These are phyloP conservation scores for Trichogramma dendrolimi DNA, from an alignment of 2,888 invertebrate species.

Conservation along the genomic window DNA sequence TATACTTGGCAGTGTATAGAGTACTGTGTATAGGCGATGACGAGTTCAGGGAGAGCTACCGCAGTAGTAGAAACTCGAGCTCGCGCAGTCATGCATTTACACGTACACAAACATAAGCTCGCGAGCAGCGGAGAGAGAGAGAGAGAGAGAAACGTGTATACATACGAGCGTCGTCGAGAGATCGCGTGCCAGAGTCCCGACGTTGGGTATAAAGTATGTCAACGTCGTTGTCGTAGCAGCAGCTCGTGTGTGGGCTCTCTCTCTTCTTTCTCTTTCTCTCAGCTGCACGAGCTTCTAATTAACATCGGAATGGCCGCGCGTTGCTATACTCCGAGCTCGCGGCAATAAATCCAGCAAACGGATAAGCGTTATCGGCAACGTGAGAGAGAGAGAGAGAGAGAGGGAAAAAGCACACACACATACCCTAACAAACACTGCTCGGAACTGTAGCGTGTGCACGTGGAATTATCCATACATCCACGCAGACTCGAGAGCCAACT, in stretches of 20 bases:
- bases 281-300: slow-evolving; percentile 40
- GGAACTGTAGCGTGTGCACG: too few relatives aligned
- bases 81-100: neutral
- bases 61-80: neutral
- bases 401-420: too few relatives aligned
- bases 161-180: slow-evolving; percentile 4
- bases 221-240: slow-evolving; percentile 46
- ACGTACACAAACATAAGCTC: neutral
- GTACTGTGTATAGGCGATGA: too few relatives aligned
- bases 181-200: slow-evolving; percentile 33
- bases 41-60: too few relatives aligned
- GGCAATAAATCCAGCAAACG: slow-evolving; percentile 46
- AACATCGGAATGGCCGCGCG: slow-evolving; percentile 45
- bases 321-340: slow-evolving; percentile 39
- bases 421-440: too few relatives aligned
- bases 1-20: too few relatives aligned
- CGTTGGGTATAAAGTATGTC: slow-evolving; percentile 41
- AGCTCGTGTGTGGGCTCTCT: slow-evolving; percentile 27
- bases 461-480: slow-evolving; percentile 38
- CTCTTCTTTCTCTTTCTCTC: neutral
- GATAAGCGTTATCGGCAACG: slow-evolving; percentile 45
- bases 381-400: slow-evolving; percentile 4
- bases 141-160: neutral
- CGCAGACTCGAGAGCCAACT: neutral
- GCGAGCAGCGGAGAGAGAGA: neutral